These are phyloP conservation scores for Ceraclea dissimilis DNA, from an alignment of 2,888 invertebrate genomes.

Conservation along the genomic window DNA sequence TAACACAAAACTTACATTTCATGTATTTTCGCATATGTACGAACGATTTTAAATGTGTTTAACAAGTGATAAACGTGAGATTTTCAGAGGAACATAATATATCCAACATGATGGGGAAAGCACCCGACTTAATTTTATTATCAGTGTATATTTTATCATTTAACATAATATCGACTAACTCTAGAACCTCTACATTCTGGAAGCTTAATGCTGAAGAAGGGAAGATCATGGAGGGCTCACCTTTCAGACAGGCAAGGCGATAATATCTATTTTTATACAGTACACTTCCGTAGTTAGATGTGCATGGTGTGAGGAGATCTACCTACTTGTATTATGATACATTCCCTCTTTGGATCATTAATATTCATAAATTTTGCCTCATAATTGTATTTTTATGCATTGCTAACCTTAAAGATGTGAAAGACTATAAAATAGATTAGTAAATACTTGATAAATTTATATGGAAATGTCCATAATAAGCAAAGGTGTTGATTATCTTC, in stretches of 20 bases:
- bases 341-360: neutral
- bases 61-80: slow-evolving; percentile 3
- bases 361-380: neutral
- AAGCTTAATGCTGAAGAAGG: slow-evolving; percentile 69
- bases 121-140: slow-evolving; percentile 54
- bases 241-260: slow-evolving; percentile 45
- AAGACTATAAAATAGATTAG: too few species aligned
- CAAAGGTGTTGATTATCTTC: too few species aligned
- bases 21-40: neutral
- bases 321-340: neutral
- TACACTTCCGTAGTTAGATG: neutral
- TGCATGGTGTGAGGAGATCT: too few species aligned
- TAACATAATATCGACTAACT: slow-evolving; percentile 66
- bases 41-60: slow-evolving; percentile 3
- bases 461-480: too few species aligned
- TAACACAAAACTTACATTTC: neutral
- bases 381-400: too few species aligned
- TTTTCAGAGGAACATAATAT: neutral
- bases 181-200: slow-evolving; percentile 78
- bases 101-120: slow-evolving; percentile 40
- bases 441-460: too few species aligned
- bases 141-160: slow-evolving; percentile 64
- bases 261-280: slow-evolving; percentile 23
- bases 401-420: too few species aligned
- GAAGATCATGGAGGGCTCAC: slow-evolving; percentile 61